Base-by-base conservation (phyloP, 1,140 invertebrate species). In the Nasonia vitripennis region DNA sequence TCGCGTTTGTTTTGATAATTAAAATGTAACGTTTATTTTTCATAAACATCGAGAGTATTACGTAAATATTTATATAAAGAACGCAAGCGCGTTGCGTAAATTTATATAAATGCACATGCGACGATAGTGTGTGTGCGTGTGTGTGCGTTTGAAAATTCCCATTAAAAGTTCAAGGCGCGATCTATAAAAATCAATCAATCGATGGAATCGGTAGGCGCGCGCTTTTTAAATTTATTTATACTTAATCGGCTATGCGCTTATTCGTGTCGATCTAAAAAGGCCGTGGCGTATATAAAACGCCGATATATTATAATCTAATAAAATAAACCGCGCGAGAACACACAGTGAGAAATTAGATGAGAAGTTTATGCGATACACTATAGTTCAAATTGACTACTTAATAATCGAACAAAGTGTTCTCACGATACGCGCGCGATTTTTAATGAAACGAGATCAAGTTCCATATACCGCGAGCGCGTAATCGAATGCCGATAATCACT, bases 331-430 rank as follows among this genome's bases (percentile, higher is more conserved):
- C n/a, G 51, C 6, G 55, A 62, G 55, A 20, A 17, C 14, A 51
- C 11, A n/a, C 55, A 62, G 55, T 62, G 55, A n/a, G 68, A 31
- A 12, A 7, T 71, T 71, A 27, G 11, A 71, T 34, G 27, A 71
- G 31, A 71, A 71, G 27, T 71, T 71, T 31, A 71, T 71, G 34
- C 68, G 68, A 27, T 68, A 23, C 34, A n/a, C 20, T 74, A 27
- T 27, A 6, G 62, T 55, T 37, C 17, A 82, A 82, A 37, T 37
- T 7, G 41, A 74, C 23, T 51, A 62, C 55, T 62, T 62, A 37
- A 51, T 55, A 51, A 82, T 74, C 31, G 12, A 27, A 45, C 80
- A 45, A 75, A 75, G 17, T 62, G 23, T 82, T 82, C 80, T 82
- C 70, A 74, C 45, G 80, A 81, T 41, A 71, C 3, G 20, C 34